Conservation (phyloP, 2,888 invertebrate species). For the Cephus pygmeus region DNA sequence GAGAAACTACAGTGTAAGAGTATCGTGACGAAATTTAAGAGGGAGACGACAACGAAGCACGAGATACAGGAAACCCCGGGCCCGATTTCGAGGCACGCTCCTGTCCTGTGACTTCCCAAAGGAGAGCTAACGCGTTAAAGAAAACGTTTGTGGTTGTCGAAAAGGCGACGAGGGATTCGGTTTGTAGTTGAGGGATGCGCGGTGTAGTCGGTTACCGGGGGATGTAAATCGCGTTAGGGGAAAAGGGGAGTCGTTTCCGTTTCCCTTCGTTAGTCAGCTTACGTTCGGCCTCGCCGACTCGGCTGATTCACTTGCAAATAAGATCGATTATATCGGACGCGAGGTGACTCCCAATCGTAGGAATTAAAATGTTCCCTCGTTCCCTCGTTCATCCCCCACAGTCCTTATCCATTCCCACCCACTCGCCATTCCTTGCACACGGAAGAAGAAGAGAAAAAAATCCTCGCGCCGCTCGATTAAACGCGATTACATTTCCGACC, state of each 20-base stretch:
- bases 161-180: conserved; percentile 30
- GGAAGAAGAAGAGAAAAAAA: conserved; percentile 13
- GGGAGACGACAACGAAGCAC: not conserved
- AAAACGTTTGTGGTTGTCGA: not conserved
- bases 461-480: conserved; percentile 23
- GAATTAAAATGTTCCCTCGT: conserved; percentile 43
- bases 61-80: not conserved
- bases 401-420: conserved; percentile 6
- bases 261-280: conserved; percentile 26
- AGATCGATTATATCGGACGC: conserved; percentile 55
- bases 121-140: not conserved
- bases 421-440: conserved; percentile 6
- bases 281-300: conserved; percentile 20
- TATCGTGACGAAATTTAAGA: conserved; percentile 15
- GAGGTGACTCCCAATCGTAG: conserved; percentile 41
- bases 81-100: not conserved
- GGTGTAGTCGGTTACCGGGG: conserved; percentile 12
- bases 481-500: conserved; percentile 29
- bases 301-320: conserved; percentile 54
- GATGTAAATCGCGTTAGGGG: conserved; percentile 36
- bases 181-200: conserved; percentile 33
- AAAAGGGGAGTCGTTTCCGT: conserved; percentile 23
- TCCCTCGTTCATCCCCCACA: conserved; percentile 13
- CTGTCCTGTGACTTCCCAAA: not conserved
- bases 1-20: not conserved